These are phyloP conservation scores for Ryuthela nishihirai DNA, from an alignment of 2,888 invertebrate species.

Conservation along the genomic window DNA sequence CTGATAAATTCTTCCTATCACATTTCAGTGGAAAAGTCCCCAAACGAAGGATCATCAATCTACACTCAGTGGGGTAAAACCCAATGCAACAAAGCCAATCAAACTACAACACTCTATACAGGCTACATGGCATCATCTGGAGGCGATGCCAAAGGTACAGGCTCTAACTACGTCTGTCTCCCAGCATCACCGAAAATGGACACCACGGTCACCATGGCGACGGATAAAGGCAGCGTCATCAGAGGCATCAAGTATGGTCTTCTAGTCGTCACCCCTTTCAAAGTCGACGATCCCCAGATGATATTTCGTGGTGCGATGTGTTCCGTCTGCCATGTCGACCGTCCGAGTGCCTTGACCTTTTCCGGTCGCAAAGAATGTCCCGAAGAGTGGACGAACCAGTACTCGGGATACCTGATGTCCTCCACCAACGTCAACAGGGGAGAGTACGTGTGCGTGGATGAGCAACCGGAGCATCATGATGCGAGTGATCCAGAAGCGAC, in stretches of 20 bases:
- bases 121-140: conserved; percentile 18
- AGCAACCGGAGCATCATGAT: neutral
- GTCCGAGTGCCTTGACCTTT: neutral
- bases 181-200: conserved; percentile 5
- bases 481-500: neutral
- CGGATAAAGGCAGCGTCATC: neutral
- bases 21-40: neutral
- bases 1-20: neutral
- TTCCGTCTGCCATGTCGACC: conserved; percentile 7
- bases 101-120: neutral
- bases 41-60: neutral
- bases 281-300: neutral
- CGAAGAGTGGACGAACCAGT: conserved; percentile 3
- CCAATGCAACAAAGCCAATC: neutral
- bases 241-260: conserved; percentile 24
- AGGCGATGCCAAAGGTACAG: conserved; percentile 1
- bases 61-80: conserved; percentile 10
- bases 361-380: conserved; percentile 10
- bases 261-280: conserved; percentile 1
- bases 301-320: conserved; percentile 11
- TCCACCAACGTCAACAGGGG: conserved; percentile 1
- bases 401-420: conserved; percentile 8
- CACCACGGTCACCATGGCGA: neutral
- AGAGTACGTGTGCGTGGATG: conserved; percentile 10
- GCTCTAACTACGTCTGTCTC: conserved; percentile 11